Evolutionary conservation across 2,113 vertebrate species (phyloP), one percentile per base, ranked within the genome.

Genomic region (Cebus imitator): DNA sequence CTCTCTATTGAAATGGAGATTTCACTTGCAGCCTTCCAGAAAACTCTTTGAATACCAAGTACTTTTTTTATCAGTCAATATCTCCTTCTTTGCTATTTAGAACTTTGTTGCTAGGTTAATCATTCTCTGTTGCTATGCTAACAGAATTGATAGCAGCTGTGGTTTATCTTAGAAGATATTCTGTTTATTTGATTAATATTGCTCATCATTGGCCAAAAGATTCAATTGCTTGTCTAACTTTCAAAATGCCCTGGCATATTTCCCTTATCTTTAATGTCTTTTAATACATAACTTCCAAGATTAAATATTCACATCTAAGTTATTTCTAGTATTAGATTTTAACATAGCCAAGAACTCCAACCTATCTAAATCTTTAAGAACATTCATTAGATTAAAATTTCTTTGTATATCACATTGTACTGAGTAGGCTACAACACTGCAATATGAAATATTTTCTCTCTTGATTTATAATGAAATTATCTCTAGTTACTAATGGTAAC

Each of bases 401-500:
- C 14, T 48, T 66, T 85, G 14, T 43, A 25, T 70, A 68, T 55
- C 57, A 48, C 21, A 23, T 43, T 55, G 16, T 78, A 32, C 23
- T 70, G n/a, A 61, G 35, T 40, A 90, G 18, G 17, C 79, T 83
- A 55, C 1, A 83, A 9, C 18, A 68, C 64, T 80, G 16, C 32
- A 94, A 72, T 21, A 81, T 76, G 45, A 90, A 86, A 76, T 86
- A 79, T 91, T 81, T 75, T 93, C 70, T 76, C 70, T 76, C 13
- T 43, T 83, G 37, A 92, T 75, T 95, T 94, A 75, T 72, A 64
- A 91, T 85, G 17, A 78, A 93, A 55, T 78, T 9, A 91, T 87
- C 35, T 90, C 58, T 57, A 66, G 43, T 64, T 93, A 82, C 48
- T 57, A n/a, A 64, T 64, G 12, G 61, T 64, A 64, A 64, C 27